Base-by-base conservation (phyloP, 2,113 vertebrate species). In the Numida meleagris region DNA sequence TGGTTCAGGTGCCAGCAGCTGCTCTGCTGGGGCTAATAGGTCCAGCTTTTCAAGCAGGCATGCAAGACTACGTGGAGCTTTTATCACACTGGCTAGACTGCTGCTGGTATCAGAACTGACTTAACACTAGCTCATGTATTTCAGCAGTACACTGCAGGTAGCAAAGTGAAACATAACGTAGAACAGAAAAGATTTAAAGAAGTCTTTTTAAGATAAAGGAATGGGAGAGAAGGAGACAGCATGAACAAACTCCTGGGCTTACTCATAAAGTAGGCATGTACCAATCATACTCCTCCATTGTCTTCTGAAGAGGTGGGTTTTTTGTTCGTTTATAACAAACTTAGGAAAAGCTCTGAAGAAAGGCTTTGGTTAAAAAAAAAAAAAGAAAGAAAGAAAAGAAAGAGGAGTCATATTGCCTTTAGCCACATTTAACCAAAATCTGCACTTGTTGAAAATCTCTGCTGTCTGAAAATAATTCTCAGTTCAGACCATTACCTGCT, bases 401-500 rank as follows among this genome's bases (percentile, higher is more conserved):
- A 36, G 59, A 70, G 17, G 27, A 68, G 61, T 63, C 29, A 36
- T 34, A 61, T 2, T 76, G 34, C 58, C 82, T 88, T 50, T 74
- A 82, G 34, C 4, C 27, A 48, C 36, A 61, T 31, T 16, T 65
- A 62, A 83, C 45, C 51, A 31, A 86, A 90, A 68, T 42, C n/a
- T 73, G n/a, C 46, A n/a, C 21, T 57, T 73, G 34, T 0, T 74
- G 55, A 21, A 92, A 77, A 66, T 51, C n/a, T 76, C 48, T 81
- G 24, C 34, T 21, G 15, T 53, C 24, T 85, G 67, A 75, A 66
- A 91, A 75, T 62, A 31, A 59, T 86, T 93, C 55, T 46, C 63
- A 51, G 72, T 57, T 10, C 59, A 12, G 3, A 62, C 14, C 58
- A 24, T 77, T 98, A 98, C 98, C 98, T 98, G 97, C 96, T 67